These are phyloP conservation scores for Caranx melampygus DNA, from an alignment of 2,113 vertebrate genomes.

Conservation along the genomic window DNA sequence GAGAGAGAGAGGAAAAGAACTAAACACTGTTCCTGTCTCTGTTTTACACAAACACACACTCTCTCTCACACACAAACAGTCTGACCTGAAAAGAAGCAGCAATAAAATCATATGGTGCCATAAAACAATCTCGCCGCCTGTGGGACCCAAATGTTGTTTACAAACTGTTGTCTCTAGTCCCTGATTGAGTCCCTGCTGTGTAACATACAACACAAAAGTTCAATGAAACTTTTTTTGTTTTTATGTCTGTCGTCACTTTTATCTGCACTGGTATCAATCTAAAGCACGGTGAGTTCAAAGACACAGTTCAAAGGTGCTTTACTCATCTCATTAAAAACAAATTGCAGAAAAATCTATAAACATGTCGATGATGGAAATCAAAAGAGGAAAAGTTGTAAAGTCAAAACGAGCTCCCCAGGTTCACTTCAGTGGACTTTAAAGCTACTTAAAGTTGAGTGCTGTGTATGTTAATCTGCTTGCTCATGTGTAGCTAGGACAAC, in stretches of 20 bases:
- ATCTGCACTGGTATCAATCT: neutral
- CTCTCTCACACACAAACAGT: constrained; percentile 17
- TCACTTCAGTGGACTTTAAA: too few species aligned
- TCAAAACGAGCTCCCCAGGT: too few species aligned
- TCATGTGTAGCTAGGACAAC: neutral
- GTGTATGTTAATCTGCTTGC: too few species aligned
- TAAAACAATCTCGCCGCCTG: constrained; percentile 12
- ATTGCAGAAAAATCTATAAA: too few species aligned
- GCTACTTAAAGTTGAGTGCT: too few species aligned
- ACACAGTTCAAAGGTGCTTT: neutral
- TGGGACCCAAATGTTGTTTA: neutral
- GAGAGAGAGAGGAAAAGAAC: neutral
- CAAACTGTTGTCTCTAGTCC: neutral
- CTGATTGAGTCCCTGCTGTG: neutral
- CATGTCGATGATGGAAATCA: neutral
- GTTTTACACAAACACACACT: neutral
- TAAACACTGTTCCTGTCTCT: constrained; percentile 16
- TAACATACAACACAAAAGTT: neutral
- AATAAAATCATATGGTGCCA: neutral
- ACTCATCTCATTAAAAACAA: neutral
- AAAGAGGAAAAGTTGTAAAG: neutral
- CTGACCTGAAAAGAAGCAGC: constrained; percentile 9
- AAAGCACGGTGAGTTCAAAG: neutral
- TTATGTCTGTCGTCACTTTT: neutral
- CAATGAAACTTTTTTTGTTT: neutral